Evolutionary conservation across 1,140 invertebrate species (phyloP).

Genomic region (Monomorium pharaonis): DNA sequence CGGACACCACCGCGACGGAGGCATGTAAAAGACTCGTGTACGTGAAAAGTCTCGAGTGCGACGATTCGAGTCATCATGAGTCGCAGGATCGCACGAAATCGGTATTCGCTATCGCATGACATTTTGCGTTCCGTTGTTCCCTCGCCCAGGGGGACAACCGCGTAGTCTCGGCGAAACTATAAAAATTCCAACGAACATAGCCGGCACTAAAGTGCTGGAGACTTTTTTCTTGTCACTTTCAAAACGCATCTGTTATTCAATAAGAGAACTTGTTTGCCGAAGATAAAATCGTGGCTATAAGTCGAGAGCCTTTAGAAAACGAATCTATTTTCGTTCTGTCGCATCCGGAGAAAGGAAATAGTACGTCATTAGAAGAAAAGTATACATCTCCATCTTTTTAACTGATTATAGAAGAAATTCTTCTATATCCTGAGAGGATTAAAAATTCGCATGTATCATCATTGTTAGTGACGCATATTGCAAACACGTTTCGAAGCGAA

Average conservation of each 20-base stretch:
- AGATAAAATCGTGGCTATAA: background rate
- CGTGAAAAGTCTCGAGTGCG: conserved; percentile 45
- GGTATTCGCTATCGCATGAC: conserved; percentile 24
- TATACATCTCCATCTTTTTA: background rate
- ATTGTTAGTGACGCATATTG: background rate
- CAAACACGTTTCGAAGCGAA: background rate
- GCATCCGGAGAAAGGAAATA: background rate
- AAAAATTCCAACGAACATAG: background rate
- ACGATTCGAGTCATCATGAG: conserved; percentile 52
- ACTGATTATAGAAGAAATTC: background rate
- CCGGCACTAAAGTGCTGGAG: background rate
- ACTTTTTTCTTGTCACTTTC: background rate
- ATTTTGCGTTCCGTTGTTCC: background rate
- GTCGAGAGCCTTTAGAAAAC: background rate
- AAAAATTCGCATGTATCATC: background rate
- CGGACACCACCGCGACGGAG: conserved; percentile 43
- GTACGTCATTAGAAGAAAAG: background rate
- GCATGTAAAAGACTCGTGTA: background rate
- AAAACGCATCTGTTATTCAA: background rate
- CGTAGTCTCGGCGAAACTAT: background rate
- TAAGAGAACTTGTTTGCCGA: background rate
- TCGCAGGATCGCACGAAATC: conserved; percentile 25
- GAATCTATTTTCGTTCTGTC: background rate
- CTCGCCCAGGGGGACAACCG: background rate
- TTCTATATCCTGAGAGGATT: background rate